Base-by-base conservation (phyloP, 2,113 vertebrate species). In the Otis tarda region DNA sequence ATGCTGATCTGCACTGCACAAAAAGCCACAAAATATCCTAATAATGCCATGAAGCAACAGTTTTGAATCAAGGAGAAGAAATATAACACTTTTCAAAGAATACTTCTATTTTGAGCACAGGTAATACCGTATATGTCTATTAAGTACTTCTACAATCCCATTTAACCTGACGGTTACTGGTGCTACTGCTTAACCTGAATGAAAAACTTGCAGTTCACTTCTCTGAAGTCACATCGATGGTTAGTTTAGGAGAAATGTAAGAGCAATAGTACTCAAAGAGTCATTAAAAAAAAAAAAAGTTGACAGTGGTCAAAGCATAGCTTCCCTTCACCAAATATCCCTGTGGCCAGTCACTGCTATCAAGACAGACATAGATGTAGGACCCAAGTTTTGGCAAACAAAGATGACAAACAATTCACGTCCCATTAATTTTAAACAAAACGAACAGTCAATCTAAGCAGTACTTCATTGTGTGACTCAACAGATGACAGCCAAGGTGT, bases 381-480 rank as follows among this genome's bases (percentile, higher is more conserved):
- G 61, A 43, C 5, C 10, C 10, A n/a, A 6, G 8, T 30, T 94
- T 19, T 79, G 39, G 30, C n/a, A 64, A 64, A 10, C 0, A 0
- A 49, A 11, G 31, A 63, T 64, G 35, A 52, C 41, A 43, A 43
- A 43, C 41, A 43, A 43, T 43, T 43, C 41, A 43, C 41, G 14
- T 24, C n/a, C 37, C 61, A 39, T 20, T 27, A 9, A 14, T 35
- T 69, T 21, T 4, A 37, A 86, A 43, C 33, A 16, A 50, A 37
- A 28, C 1, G 14, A 80, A 33, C 41, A 78, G 47, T 9, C 53
- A 52, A 3, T 17, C 31, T 16, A 6, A 68, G 43, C 61, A 73
- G 56, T 7, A 4, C 19, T 28, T 53, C 68, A 35, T 1, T 9
- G 20, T 41, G 83, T 53, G 78, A 64, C 23, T 55, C 47, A 45